Conservation (phyloP, 2,113 vertebrate species). For the Anarhynchus alexandrinus region DNA sequence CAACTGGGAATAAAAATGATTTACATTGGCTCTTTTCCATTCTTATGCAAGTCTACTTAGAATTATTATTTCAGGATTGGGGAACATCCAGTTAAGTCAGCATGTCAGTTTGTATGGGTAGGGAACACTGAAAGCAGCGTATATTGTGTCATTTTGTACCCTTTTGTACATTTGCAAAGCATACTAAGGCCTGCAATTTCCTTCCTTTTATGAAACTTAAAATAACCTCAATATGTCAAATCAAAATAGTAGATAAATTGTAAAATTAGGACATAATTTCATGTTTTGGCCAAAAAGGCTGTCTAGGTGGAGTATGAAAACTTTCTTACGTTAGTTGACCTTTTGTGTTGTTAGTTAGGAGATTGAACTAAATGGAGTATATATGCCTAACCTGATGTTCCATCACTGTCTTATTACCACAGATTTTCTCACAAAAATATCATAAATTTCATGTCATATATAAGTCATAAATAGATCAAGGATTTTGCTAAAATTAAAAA, state of each 20-base stretch:
- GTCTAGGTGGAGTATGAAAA: background rate
- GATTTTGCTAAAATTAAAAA: background rate
- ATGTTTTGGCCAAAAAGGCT: background rate
- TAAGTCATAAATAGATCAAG: background rate
- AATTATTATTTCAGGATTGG: background rate
- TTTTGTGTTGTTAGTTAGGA: background rate
- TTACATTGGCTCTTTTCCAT: background rate
- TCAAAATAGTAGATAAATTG: background rate
- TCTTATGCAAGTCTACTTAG: background rate
- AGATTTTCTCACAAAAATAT: background rate
- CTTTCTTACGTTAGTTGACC: background rate
- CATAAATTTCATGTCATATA: background rate
- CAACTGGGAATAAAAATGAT: background rate
- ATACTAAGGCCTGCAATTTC: background rate
- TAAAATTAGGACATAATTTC: background rate
- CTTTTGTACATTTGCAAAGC: background rate
- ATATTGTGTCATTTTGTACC: background rate
- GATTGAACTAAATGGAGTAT: background rate
- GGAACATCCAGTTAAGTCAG: background rate
- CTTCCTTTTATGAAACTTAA: background rate
- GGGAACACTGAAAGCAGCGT: background rate
- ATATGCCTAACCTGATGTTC: background rate
- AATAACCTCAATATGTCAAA: background rate
- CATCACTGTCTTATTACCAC: background rate
- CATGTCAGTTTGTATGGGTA: background rate